Percentiles rank a stretch among this genome's conserved stretches.
Evolutionary conservation across 2,888 invertebrate genomes (phyloP).

Genomic region (Drosophila peninsularis): DNA sequence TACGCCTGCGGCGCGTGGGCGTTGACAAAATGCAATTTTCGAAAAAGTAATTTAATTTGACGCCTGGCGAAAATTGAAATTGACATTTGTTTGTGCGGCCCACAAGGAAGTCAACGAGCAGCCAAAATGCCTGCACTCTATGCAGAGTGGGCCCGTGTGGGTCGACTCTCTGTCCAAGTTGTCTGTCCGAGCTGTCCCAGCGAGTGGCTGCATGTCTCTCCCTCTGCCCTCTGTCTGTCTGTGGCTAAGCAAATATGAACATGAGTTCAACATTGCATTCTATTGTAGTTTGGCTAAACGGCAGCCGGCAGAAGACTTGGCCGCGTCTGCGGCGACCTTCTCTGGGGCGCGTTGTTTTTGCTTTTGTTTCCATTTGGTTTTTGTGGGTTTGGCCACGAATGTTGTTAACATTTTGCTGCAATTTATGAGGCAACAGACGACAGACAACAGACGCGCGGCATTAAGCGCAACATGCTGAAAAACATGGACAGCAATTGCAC

Average conservation of each 20-base stretch:
- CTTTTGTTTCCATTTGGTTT: constrained; percentile 12
- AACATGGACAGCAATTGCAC: constrained; percentile 64
- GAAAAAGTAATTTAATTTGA: constrained; percentile 64
- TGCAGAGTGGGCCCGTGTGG: constrained; percentile 23
- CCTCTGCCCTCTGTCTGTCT: background rate
- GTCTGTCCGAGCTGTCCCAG: constrained; percentile 22
- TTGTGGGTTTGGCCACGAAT: constrained; percentile 53
- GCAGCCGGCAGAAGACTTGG: constrained; percentile 57
- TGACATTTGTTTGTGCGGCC: constrained; percentile 70
- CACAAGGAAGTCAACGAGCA: constrained; percentile 66
- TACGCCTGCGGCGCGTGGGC: constrained; percentile 49
- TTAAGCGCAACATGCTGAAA: constrained; percentile 69
- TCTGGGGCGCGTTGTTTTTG: constrained; percentile 22
- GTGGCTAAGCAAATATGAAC: constrained; percentile 19
- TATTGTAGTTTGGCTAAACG: constrained; percentile 35
- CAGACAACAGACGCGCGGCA: constrained; percentile 44
- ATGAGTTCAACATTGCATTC: constrained; percentile 35
- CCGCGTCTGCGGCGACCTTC: constrained; percentile 53
- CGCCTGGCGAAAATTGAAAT: constrained; percentile 75
- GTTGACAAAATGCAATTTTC: constrained; percentile 68
- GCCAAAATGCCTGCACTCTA: constrained; percentile 15
- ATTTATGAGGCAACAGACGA: constrained; percentile 43
- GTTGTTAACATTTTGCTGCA: constrained; percentile 70
- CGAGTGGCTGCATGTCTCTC: constrained; percentile 3
- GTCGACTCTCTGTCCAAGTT: constrained; percentile 15